phyloP scores from a whole-genome alignment of 2,888 invertebrate genomes.

The Tiliacea citrago region DNA sequence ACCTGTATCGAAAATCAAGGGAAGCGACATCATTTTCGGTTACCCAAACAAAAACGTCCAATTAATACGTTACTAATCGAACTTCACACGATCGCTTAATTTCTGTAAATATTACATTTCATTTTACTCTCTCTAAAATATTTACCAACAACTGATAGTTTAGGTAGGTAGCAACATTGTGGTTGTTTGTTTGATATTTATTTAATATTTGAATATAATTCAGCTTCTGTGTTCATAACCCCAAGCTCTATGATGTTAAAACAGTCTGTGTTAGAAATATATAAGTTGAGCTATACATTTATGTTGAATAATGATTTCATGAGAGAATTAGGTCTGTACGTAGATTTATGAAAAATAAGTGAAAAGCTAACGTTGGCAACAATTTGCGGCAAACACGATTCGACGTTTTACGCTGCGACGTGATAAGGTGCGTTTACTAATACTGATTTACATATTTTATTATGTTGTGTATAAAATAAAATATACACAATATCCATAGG shows the following conservation, averaged over 20 bases:
- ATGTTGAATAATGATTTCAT: constrained; percentile 11
- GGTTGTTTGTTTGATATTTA: constrained; percentile 11
- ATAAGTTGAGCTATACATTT: background rate
- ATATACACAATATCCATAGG: background rate
- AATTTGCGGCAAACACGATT: constrained; percentile 39
- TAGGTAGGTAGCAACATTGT: background rate
- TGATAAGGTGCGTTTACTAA: constrained; percentile 41
- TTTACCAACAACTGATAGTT: constrained; percentile 6
- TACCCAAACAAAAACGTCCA: background rate
- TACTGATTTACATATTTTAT: constrained; percentile 37
- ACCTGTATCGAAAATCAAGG: background rate
- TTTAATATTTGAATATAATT: constrained; percentile 23
- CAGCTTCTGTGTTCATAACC: background rate
- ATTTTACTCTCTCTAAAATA: constrained; percentile 13
- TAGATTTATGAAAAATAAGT: constrained; percentile 10
- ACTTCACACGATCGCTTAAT: constrained; percentile 4
- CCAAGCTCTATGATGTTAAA: background rate
- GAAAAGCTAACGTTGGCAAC: constrained; percentile 14
- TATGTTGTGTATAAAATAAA: constrained; percentile 10
- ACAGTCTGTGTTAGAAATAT: background rate
- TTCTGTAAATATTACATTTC: constrained; percentile 19
- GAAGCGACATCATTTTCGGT: background rate
- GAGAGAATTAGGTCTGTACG: background rate
- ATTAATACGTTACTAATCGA: background rate
- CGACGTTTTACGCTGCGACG: constrained; percentile 28